Evolutionary conservation across 2,113 vertebrate species (phyloP), one percentile per base, ranked within the genome.

Genomic region (Benitochromis conjunctus): DNA sequence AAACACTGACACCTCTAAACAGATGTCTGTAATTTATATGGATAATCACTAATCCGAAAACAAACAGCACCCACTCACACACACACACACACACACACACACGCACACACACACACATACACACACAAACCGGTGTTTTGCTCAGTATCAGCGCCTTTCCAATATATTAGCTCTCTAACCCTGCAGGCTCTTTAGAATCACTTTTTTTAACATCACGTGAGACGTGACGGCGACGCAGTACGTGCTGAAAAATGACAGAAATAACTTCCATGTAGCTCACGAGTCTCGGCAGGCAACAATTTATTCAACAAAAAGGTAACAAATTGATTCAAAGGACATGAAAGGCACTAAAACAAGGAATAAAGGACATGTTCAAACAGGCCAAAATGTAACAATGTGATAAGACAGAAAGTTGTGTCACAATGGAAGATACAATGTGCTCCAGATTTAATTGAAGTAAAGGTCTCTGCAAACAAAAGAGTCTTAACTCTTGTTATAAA

Each of bases 21-120:
- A 90, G 90, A 91, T 86, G 92, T 89, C 66, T 76, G 81, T 86
- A 84, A 87, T 84, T 86, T 89, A 91, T 88, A 82, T 80, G 85
- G 89, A 87, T 90, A 55, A 87, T 85, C 86, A 87, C 81, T 88
- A 85, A 91, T 83, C 83, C 62, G 46, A 82, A 86, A 84, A 89
- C 81, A 88, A 88, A 83, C 88, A 86, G 19, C 80, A 13, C 86
- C 21, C 85, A 74, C 83, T 64, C 83, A 53, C 74, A 31, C 34
- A 16, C 18, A 11, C 66, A 48, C 46, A 48, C 46, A 16, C 14
- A 57, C 56, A 58, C 62, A 48, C 26, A 26, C 26, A 26, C 26
- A 26, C 26, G 3, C 26, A 26, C n/a, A n/a, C n/a, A 57, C 34
- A 69, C 19, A 43, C 43, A 46, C 58, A 64, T 56, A 60, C 74